Base-by-base conservation (phyloP, 2,797 vertebrate genomes). In the Ctenochaetus hawaiiensis region DNA sequence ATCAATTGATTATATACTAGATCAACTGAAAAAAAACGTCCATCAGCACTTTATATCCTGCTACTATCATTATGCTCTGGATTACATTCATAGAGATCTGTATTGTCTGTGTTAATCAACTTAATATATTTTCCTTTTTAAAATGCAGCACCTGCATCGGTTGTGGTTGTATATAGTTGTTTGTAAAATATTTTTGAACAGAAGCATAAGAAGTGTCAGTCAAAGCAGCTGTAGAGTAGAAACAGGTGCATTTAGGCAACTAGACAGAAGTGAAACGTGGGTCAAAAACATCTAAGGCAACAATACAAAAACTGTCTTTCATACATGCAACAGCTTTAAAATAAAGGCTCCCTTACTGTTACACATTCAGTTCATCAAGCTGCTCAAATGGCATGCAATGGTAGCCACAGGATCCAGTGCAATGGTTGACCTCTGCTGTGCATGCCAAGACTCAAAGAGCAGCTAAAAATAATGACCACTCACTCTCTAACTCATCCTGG, bases 341-440 rank as follows among this genome's bases (percentile, higher is more conserved):
- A 54, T 48, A 2, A 64, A 70, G 8, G 13, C 1, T 18, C 0
- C 34, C 10, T 20, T 52, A 2, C 43, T 47, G 20, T 2, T 16
- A 8, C 26, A 39, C 22, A 26, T 58, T 0, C 11, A 34, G 18
- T 37, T 69, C 8, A 60, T 78, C 13, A 53, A 26, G 43, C 62
- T 44, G 44, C 23, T 62, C 5, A 57, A 51, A 56, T 30, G 63
- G 85, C 81, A 64, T 39, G 45, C 64, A 88, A 78, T 16, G 53
- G 2, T 8, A 68, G 62, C 22, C 68, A 52, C 44, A 30, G 26
- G 70, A 58, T 41, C 39, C 23, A 57, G 12, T 52, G 63, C 9
- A 75, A 30, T 65, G 64, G 54, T 54, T 58, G 68, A 80, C 74
- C 60, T 48, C 80, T 89, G 85, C 86, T 87, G 82, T 85, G 20